A percentile compares a stretch with the other conserved stretches of the same genome.
These are phyloP conservation scores for Matsumurasca onukii DNA, from an alignment of 1,140 invertebrate species.

Conservation along the genomic window DNA sequence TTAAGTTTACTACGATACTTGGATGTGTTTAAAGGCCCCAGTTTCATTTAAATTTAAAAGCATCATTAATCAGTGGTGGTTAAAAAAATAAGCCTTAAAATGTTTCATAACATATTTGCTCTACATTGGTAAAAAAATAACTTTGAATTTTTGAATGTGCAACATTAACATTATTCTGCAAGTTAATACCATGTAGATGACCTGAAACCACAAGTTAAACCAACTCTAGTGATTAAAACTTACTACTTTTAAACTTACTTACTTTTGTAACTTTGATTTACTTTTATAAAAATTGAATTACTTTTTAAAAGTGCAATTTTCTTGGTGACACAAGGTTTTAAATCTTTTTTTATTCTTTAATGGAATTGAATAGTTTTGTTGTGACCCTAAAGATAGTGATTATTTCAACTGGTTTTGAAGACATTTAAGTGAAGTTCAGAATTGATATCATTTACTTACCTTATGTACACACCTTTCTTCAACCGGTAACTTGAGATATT, in stretches of 20 bases:
- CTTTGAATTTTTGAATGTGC: not conserved
- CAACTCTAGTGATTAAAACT: not conserved
- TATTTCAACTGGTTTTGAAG: not conserved
- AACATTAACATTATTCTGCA: not conserved
- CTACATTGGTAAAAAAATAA: not conserved
- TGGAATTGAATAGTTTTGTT: not conserved
- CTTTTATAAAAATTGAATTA: not conserved
- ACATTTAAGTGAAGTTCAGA: not conserved
- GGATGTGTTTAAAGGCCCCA: not conserved
- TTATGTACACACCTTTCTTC: slow-evolving; percentile 93
- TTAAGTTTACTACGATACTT: slow-evolving; percentile 17
- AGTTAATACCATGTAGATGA: not conserved
- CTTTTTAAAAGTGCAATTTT: not conserved
- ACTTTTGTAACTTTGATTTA: not conserved
- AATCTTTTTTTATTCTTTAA: slow-evolving; percentile 8
- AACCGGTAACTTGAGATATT: slow-evolving; percentile 88
- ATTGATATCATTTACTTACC: slow-evolving; percentile 48
- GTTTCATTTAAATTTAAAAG: not conserved
- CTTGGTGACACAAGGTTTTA: not conserved
- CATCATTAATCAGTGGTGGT: not conserved
- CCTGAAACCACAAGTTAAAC: not conserved
- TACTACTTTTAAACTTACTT: slow-evolving; percentile 5
- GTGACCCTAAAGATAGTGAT: not conserved
- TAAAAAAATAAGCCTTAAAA: not conserved
- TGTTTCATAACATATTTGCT: not conserved